A percentile compares a stretch with the other conserved stretches of the same genome.
Conservation (phyloP, 2,113 vertebrate species). For the Catagonus wagneri region DNA sequence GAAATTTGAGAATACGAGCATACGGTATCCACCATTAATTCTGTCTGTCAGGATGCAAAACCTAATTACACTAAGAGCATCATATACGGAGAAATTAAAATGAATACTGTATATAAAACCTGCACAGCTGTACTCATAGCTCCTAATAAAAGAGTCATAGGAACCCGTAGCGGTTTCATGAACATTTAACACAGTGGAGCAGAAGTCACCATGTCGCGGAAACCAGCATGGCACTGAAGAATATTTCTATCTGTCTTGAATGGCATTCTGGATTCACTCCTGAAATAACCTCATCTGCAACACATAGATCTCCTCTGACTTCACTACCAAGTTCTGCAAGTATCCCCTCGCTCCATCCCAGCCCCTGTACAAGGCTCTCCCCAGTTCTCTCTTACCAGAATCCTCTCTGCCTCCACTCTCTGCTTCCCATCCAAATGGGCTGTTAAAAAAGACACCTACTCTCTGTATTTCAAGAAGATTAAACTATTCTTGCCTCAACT, state of each 20-base stretch:
- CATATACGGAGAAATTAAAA: constrained; percentile 57
- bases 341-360: neutral
- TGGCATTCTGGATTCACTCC: constrained; percentile 48
- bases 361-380: neutral
- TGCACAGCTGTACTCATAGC: neutral
- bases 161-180: neutral
- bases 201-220: neutral
- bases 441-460: neutral
- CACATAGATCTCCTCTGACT: constrained; percentile 34
- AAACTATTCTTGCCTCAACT: constrained; percentile 68
- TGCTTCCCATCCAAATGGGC: neutral
- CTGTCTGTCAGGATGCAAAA: constrained; percentile 77
- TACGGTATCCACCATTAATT: constrained; percentile 76
- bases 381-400: neutral
- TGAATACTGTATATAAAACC: constrained; percentile 58
- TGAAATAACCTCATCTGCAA: constrained; percentile 63
- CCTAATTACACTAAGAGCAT: constrained; percentile 69
- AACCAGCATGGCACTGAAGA: constrained; percentile 30
- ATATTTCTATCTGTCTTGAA: neutral
- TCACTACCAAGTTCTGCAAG: constrained; percentile 20
- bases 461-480: constrained; percentile 48
- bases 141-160: constrained; percentile 27
- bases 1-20: constrained; percentile 69
- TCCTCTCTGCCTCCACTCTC: neutral
- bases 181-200: constrained; percentile 51